phyloP scores from a whole-genome alignment of 2,797 vertebrate genomes.

The Tadarida brasiliensis region DNA sequence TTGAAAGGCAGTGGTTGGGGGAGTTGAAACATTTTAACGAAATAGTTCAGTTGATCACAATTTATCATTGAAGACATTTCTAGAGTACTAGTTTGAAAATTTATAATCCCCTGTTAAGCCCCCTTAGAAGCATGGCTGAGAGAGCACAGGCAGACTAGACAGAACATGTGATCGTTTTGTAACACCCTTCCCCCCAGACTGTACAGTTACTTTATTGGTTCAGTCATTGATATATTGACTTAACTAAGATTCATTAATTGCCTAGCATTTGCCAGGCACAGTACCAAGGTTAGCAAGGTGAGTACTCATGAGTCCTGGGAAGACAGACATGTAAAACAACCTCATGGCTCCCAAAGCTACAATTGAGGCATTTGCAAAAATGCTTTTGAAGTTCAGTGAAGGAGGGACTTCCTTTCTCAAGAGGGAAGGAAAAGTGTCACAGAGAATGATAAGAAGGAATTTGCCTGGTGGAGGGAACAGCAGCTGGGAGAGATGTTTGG shows the following conservation, averaged over 20 bases:
- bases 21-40: conserved; percentile 29
- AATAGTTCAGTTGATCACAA: not conserved
- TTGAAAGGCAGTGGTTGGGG: not conserved
- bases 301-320: not conserved
- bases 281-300: not conserved
- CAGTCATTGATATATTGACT: conserved; percentile 6
- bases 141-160: not conserved
- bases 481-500: not conserved
- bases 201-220: not conserved
- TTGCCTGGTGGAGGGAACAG: not conserved
- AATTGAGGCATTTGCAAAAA: not conserved
- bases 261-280: not conserved
- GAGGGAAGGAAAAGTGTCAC: not conserved
- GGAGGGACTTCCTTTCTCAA: not conserved
- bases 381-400: conserved; percentile 16
- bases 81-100: not conserved
- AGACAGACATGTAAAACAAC: not conserved
- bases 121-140: not conserved
- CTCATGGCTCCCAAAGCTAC: not conserved
- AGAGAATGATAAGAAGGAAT: not conserved
- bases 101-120: not conserved
- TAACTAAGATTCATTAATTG: conserved; percentile 14
- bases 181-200: not conserved
- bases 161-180: not conserved
- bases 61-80: conserved; percentile 34